Conservation (phyloP, 2,797 vertebrate species). For the Hoplostethus atlanticus region DNA sequence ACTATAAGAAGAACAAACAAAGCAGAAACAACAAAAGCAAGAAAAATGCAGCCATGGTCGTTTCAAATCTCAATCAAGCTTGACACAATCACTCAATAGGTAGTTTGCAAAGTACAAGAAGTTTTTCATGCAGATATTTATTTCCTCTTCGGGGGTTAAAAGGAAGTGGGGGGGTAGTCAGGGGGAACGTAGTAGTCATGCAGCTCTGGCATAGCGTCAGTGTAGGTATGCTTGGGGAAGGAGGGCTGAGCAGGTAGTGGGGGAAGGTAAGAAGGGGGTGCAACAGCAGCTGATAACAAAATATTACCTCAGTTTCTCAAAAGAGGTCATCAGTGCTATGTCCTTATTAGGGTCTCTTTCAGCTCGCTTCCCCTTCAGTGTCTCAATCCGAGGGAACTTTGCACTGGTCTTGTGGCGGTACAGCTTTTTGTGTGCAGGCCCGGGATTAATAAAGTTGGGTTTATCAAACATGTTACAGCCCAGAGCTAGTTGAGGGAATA, state of each 20-base stretch:
- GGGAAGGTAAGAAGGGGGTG: constrained; percentile 88
- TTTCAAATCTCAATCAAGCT: constrained; percentile 96
- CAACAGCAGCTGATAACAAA: constrained; percentile 94
- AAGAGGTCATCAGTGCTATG: constrained; percentile 96
- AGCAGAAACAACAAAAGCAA: constrained; percentile 94
- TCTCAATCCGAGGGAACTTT: constrained; percentile 97
- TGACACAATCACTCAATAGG: constrained; percentile 96
- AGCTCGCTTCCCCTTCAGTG: constrained; percentile 94
- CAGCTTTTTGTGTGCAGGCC: constrained; percentile 99
- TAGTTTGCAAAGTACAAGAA: constrained; percentile 96
- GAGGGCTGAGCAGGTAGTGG: constrained; percentile 90
- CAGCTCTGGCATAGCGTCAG: constrained; percentile 93
- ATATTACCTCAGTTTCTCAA: constrained; percentile 99
- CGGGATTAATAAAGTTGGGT: constrained; percentile 95
- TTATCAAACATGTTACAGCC: constrained; percentile 96
- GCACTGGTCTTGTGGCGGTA: constrained; percentile 99
- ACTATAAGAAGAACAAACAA: constrained; percentile 87
- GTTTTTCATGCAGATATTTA: constrained; percentile 95
- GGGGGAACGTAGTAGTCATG: constrained; percentile 94
- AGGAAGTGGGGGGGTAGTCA: constrained; percentile 83
- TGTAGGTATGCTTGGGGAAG: constrained; percentile 90
- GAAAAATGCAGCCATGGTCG: constrained; percentile 95
- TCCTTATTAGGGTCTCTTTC: constrained; percentile 97
- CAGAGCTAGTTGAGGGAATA: constrained; percentile 89
- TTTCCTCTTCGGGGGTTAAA: constrained; percentile 86